These are phyloP conservation scores for Sminthurides bifidus DNA, from an alignment of 1,140 invertebrate species.

Conservation along the genomic window DNA sequence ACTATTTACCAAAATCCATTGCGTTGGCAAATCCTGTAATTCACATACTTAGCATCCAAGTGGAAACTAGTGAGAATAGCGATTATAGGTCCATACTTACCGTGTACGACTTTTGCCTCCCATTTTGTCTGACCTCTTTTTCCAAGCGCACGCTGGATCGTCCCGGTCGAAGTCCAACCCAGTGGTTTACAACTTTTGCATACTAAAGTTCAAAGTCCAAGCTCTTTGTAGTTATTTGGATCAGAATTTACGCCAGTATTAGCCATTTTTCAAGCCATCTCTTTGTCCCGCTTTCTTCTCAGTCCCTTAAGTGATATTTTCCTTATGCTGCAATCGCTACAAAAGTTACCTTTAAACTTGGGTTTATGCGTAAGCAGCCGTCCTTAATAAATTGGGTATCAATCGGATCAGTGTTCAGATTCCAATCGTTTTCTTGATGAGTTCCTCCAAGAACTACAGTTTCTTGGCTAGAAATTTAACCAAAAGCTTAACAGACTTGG, in stretches of 20 bases:
- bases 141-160: slow-evolving; percentile 53
- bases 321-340: background rate
- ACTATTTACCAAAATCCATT: no score
- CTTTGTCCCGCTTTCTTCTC: background rate
- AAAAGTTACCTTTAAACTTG: slow-evolving; percentile 43
- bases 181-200: slow-evolving; percentile 45
- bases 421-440: slow-evolving; percentile 52
- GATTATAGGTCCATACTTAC: no score
- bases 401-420: slow-evolving; percentile 39
- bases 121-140: slow-evolving; percentile 37
- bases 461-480: slow-evolving; percentile 43
- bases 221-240: background rate
- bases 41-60: no score
- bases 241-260: background rate
- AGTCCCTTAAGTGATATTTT: background rate
- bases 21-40: no score
- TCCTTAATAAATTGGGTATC: slow-evolving; percentile 51
- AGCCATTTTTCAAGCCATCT: background rate
- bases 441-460: slow-evolving; percentile 61
- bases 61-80: no score
- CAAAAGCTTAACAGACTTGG: background rate
- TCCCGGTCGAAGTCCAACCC: slow-evolving; percentile 62
- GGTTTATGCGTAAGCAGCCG: slow-evolving; percentile 49
- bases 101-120: no score
- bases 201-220: slow-evolving; percentile 34